Evolutionary conservation across 2,113 vertebrate species (phyloP).

Genomic region (Etia nguti): DNA sequence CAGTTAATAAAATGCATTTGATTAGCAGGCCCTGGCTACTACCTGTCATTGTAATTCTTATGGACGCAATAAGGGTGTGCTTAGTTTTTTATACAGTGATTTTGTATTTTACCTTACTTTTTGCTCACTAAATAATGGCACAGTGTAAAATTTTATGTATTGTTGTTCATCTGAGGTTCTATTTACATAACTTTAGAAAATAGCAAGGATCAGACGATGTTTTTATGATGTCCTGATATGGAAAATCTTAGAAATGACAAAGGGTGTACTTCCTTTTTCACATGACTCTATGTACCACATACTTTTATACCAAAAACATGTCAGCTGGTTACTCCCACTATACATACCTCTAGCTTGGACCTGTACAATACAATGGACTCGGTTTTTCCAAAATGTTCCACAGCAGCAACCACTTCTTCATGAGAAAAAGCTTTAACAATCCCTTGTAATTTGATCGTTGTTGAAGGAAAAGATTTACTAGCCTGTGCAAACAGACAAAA

Average conservation of each 20-base stretch:
- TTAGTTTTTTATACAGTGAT: neutral
- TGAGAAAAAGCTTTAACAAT: neutral
- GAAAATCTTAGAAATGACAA: neutral
- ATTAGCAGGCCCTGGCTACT: too few species aligned
- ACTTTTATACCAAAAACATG: neutral
- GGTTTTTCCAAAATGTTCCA: conserved; percentile 32
- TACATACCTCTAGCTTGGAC: conserved; percentile 3
- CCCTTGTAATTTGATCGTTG: conserved; percentile 6
- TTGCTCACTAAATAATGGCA: too few species aligned
- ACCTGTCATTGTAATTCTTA: neutral
- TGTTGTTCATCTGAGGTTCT: too few species aligned
- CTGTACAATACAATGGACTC: conserved; percentile 29
- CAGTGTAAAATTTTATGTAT: too few species aligned
- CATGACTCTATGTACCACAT: neutral
- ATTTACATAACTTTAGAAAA: too few species aligned
- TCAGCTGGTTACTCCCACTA: neutral
- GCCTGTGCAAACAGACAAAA: neutral
- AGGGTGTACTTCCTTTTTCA: neutral
- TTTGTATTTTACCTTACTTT: neutral
- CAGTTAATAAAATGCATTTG: neutral
- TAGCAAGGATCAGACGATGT: too few species aligned
- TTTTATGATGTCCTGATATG: too few species aligned
- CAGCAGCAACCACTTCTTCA: neutral
- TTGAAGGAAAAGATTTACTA: neutral
- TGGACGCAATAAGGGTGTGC: neutral